Evolutionary conservation across 2,888 invertebrate species (phyloP).

Genomic region (Melieria crassipennis): DNA sequence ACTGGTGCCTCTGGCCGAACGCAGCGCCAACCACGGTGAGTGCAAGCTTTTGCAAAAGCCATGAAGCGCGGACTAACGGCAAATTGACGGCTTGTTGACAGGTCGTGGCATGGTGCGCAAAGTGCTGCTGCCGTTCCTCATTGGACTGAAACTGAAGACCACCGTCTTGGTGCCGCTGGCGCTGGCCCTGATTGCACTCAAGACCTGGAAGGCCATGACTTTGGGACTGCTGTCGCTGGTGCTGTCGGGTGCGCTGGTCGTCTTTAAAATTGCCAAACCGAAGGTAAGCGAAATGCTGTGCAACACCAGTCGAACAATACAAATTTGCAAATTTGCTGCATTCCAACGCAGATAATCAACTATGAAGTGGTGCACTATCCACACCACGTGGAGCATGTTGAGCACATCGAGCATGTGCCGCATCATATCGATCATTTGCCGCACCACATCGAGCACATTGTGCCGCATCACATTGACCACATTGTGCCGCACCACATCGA

Average conservation of each 20-base stretch:
- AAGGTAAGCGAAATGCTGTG: conserved; percentile 68
- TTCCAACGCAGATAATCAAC: conserved; percentile 71
- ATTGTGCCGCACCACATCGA: conserved; percentile 61
- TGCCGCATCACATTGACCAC: conserved; percentile 61
- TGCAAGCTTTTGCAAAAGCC: not conserved
- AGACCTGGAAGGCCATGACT: conserved; percentile 90
- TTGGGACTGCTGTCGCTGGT: conserved; percentile 85
- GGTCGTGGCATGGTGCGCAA: conserved; percentile 86
- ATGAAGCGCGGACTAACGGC: not conserved
- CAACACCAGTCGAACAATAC: not conserved
- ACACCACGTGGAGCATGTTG: conserved; percentile 67
- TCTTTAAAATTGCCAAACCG: conserved; percentile 88
- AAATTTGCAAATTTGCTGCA: not conserved
- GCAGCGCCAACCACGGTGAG: conserved; percentile 60
- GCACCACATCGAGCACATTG: conserved; percentile 59
- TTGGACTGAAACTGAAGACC: conserved; percentile 87
- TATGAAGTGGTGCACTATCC: conserved; percentile 89
- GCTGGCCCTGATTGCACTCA: conserved; percentile 83
- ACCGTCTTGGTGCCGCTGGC: conserved; percentile 84
- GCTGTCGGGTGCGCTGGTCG: conserved; percentile 84
- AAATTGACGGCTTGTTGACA: conserved; percentile 55
- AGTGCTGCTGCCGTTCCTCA: conserved; percentile 83
- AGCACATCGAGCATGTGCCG: conserved; percentile 66
- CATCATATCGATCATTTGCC: conserved; percentile 58
- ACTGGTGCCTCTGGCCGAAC: conserved; percentile 75